phyloP scores from a whole-genome alignment of 2,797 vertebrate species.

The Neoniphon sammara region DNA sequence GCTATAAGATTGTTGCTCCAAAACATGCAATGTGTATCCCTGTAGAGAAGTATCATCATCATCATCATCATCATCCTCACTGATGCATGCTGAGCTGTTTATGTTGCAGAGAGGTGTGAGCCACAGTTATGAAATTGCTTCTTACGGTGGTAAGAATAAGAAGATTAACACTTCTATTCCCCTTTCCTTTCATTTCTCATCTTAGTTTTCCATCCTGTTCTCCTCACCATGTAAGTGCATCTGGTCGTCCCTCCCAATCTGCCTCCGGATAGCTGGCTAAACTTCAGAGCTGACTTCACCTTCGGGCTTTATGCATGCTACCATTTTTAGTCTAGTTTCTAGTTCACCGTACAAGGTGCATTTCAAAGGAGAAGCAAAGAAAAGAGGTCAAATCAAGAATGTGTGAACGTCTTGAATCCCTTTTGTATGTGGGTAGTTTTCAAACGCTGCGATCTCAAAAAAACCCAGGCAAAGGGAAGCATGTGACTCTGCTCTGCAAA shows the following conservation, averaged over 20 bases:
- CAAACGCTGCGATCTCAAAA: not conserved
- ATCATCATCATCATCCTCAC: slow-evolving; percentile 48
- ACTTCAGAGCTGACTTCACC: slow-evolving; percentile 49
- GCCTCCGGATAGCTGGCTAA: slow-evolving; percentile 28
- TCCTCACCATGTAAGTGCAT: slow-evolving; percentile 29
- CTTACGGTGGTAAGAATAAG: slow-evolving; percentile 46
- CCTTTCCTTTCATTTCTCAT: not conserved
- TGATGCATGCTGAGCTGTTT: slow-evolving; percentile 64
- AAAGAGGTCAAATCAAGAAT: slow-evolving; percentile 41
- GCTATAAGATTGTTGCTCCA: not conserved
- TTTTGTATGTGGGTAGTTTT: slow-evolving; percentile 15
- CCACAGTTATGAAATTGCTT: slow-evolving; percentile 32
- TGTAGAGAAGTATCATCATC: slow-evolving; percentile 40
- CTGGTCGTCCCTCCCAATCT: slow-evolving; percentile 23
- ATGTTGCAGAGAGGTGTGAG: slow-evolving; percentile 68
- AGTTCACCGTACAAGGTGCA: slow-evolving; percentile 56
- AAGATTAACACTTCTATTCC: slow-evolving; percentile 35
- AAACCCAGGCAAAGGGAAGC: slow-evolving; percentile 11
- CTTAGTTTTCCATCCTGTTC: slow-evolving; percentile 11
- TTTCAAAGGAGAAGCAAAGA: slow-evolving; percentile 11
- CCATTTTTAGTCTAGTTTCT: slow-evolving; percentile 61
- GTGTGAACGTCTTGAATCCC: slow-evolving; percentile 38
- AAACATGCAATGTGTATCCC: slow-evolving; percentile 35
- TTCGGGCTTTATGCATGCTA: slow-evolving; percentile 19
- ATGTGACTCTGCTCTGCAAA: slow-evolving; percentile 22